Conservation (phyloP, 2,113 vertebrate genomes). For the Mastomys coucha region DNA sequence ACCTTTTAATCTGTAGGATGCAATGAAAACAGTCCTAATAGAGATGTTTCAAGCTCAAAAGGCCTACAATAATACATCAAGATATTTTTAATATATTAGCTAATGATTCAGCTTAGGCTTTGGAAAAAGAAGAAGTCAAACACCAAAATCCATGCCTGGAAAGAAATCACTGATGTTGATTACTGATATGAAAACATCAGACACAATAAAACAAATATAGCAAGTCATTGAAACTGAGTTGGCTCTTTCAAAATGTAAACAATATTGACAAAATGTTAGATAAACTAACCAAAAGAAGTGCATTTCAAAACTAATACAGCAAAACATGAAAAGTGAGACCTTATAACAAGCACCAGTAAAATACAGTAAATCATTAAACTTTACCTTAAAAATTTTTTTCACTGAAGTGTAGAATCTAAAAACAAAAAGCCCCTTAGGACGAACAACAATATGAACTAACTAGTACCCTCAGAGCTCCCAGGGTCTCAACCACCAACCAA, state of each 20-base stretch:
- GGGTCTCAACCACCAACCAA: no score
- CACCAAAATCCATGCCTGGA: neutral
- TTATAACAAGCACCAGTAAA: neutral
- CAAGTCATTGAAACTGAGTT: neutral
- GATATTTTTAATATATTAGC: neutral
- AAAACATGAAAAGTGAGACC: neutral
- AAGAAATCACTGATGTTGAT: neutral
- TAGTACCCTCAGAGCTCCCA: no score
- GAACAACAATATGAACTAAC: no score
- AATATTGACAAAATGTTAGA: neutral
- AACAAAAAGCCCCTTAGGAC: no score
- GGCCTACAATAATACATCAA: neutral
- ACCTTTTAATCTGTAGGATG: neutral
- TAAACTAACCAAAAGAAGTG: neutral
- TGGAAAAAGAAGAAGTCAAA: neutral
- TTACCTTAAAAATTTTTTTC: neutral
- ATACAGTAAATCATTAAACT: neutral
- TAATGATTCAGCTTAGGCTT: neutral
- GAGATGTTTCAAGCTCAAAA: neutral
- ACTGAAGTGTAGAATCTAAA: neutral
- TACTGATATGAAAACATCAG: neutral
- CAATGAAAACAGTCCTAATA: neutral
- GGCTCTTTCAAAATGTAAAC: neutral
- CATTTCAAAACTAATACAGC: neutral
- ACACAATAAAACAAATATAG: neutral